Base-by-base conservation (phyloP, 2,888 invertebrate species). In the Torymus aiolomorphi region DNA sequence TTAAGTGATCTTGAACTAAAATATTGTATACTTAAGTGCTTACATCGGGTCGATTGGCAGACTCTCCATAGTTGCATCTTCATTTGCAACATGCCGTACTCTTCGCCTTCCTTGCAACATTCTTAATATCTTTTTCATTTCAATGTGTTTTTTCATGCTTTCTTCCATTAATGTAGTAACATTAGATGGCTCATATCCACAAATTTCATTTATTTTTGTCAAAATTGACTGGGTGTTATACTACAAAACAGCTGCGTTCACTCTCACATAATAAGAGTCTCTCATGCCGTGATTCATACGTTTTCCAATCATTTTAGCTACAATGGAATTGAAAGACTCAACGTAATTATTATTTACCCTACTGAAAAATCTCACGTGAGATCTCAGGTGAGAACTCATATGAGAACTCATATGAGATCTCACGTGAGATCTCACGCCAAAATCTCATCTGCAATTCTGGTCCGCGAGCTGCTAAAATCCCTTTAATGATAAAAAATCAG, bases 301-400 rank as follows among this genome's bases (percentile, higher is more conserved):
- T 18, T 78, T 78, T 5, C 57, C 42, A 2, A n/a, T n/a, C n/a
- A n/a, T n/a, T n/a, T n/a, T n/a, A n/a, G 62, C 59, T 16, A 78
- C 54, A 62, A 78, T 67, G 12, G 73, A n/a, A 16, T 78, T 66
- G 56, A 66, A 78, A n/a, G 67, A 66, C 61, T 78, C 54, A 0
- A 56, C 78, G 4, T 20, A 3, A 54, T 86, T 86, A 42, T 76
- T 85, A n/a, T n/a, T n/a, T n/a, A n/a, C n/a, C n/a, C n/a, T n/a
- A n/a, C n/a, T n/a, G n/a, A n/a, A n/a, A n/a, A n/a, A n/a, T n/a
- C n/a, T n/a, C n/a, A n/a, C n/a, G n/a, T n/a, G n/a, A n/a, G n/a
- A n/a, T n/a, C n/a, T n/a, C n/a, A n/a, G n/a, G n/a, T n/a, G n/a
- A n/a, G n/a, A n/a, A n/a, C n/a, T n/a, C n/a, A n/a, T n/a, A n/a